A percentile compares a stretch with the other conserved stretches of the same genome.
These are phyloP conservation scores for Microctonus hyperodae DNA, from an alignment of 2,888 invertebrate genomes.

Conservation along the genomic window DNA sequence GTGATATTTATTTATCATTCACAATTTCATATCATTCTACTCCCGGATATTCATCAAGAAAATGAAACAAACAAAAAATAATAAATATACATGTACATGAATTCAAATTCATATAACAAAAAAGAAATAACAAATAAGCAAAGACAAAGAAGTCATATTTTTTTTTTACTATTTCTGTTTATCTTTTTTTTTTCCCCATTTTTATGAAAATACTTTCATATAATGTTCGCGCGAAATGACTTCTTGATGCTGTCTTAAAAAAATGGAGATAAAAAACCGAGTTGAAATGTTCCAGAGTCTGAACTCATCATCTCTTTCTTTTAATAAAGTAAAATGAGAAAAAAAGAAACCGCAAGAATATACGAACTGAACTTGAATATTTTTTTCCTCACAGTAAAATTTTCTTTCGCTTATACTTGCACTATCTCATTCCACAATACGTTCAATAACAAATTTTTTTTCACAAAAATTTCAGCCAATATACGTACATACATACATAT, in stretches of 20 bases:
- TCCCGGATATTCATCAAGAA: too few species aligned
- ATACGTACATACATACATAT: background rate
- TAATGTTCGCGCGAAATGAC: background rate
- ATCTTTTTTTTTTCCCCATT: background rate
- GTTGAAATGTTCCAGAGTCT: background rate
- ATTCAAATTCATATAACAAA: background rate
- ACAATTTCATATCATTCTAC: too few species aligned
- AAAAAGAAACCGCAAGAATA: background rate
- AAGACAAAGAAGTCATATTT: background rate
- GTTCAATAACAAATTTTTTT: background rate
- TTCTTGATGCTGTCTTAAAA: background rate
- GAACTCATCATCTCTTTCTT: background rate
- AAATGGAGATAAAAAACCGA: background rate
- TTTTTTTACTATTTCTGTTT: background rate
- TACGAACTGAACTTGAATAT: background rate
- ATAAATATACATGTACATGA: background rate
- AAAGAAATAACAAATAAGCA: background rate
- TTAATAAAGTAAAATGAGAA: background rate
- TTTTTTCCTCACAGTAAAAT: background rate
- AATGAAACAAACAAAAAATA: background rate
- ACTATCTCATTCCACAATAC: background rate
- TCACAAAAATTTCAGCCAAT: background rate
- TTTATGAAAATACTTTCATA: background rate
- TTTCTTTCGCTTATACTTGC: background rate
- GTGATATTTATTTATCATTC: background rate